phyloP scores from a whole-genome alignment of 2,888 invertebrate species.

The Conistra vaccinii region DNA sequence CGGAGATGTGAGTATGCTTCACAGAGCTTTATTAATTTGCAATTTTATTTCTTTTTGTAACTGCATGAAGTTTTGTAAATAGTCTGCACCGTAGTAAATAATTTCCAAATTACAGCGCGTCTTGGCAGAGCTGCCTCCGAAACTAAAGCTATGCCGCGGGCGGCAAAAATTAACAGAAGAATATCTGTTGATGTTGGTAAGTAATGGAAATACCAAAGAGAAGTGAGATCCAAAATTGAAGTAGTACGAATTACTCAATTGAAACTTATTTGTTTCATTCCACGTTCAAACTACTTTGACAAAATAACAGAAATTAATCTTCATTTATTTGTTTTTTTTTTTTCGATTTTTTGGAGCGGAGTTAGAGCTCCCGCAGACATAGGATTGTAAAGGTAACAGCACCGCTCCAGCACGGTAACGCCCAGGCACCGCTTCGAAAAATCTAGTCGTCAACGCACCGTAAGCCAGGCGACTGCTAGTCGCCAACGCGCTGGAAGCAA shows the following conservation, averaged over 20 bases:
- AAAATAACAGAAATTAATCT: too few species aligned
- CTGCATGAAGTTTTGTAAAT: constrained; percentile 21
- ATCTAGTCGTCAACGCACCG: too few species aligned
- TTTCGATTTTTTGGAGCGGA: too few species aligned
- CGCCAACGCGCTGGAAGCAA: too few species aligned
- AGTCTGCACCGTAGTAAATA: constrained; percentile 12
- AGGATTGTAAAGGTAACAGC: too few species aligned
- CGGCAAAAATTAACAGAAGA: constrained; percentile 79
- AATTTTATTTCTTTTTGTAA: constrained; percentile 8
- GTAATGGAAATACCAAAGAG: constrained; percentile 31
- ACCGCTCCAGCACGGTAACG: too few species aligned
- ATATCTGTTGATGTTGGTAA: constrained; percentile 83
- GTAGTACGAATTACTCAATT: background rate
- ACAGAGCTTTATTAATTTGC: constrained; percentile 34
- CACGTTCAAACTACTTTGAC: too few species aligned
- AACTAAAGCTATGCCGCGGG: constrained; percentile 73
- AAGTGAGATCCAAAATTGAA: background rate
- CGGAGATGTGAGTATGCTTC: constrained; percentile 68
- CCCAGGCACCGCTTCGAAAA: too few species aligned
- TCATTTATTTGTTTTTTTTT: too few species aligned
- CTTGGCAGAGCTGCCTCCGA: constrained; percentile 82
- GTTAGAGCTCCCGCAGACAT: too few species aligned
- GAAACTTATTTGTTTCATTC: background rate
- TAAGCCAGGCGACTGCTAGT: too few species aligned
- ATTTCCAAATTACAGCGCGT: constrained; percentile 74